Conservation (phyloP, 2,888 invertebrate genomes). For the Phrixothrix hirtus region DNA sequence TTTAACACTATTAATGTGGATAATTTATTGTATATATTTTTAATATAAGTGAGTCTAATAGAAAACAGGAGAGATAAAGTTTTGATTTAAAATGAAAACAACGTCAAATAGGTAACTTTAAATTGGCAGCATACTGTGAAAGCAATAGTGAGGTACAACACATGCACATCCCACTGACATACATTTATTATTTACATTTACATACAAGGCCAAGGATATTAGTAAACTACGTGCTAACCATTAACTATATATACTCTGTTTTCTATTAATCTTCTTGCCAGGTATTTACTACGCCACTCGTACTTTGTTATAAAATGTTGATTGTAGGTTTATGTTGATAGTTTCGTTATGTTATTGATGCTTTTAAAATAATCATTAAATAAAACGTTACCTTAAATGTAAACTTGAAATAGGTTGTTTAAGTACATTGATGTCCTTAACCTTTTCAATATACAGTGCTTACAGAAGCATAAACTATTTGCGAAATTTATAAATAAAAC, state of each 20-base stretch:
- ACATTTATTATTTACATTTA: conserved; percentile 34
- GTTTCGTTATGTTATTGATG: no score
- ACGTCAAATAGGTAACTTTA: conserved; percentile 11
- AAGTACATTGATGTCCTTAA: no score
- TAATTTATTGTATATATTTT: neutral
- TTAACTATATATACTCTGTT: neutral
- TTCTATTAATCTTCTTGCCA: neutral
- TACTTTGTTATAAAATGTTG: no score
- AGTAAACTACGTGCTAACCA: conserved; percentile 30
- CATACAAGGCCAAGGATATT: conserved; percentile 36
- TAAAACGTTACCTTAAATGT: no score
- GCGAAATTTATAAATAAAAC: no score
- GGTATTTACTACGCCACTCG: no score
- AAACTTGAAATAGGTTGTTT: no score
- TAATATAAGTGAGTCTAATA: conserved; percentile 10
- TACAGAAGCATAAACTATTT: no score
- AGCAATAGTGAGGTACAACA: conserved; percentile 41
- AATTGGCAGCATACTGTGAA: conserved; percentile 36
- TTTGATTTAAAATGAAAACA: conserved; percentile 17
- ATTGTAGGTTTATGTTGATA: no score
- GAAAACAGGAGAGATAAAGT: conserved; percentile 5
- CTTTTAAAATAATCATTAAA: no score
- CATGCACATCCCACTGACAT: conserved; percentile 38
- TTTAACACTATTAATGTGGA: neutral
- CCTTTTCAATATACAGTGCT: no score